Base-by-base conservation (phyloP, 2,888 invertebrate species). In the Lasioglossum lativentre region DNA sequence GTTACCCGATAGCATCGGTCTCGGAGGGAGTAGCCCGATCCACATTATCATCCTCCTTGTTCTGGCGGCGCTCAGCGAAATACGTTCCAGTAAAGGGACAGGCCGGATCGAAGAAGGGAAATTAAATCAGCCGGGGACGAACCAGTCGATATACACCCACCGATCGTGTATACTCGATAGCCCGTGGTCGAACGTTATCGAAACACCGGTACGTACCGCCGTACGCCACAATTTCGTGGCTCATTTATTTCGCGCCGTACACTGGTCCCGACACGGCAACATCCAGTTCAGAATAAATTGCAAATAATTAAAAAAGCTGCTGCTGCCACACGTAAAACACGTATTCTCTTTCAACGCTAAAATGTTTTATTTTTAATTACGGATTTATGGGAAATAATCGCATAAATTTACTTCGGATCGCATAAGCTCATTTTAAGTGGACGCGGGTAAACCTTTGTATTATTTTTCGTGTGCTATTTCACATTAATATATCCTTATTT, bases 1-100 rank as follows among this genome's bases (percentile, higher is more conserved):
- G 45, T 72, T 72, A 72, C 27, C 45, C 71, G 71, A 72, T 72
- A 72, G 42, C 71, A 27, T 72, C 71, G 27, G 45, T 27, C 71
- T 72, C 38, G 71, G 42, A 71, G 71, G 45, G 45, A 45, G 45
- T 45, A 45, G 30, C 66, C 34, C 19, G 66, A 66, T 30, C 45
- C 71, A 27, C 27, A 42, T 27, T 72, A 72, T 72, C 42, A 42
- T 45, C 42, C 40, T 71, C 42, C 71, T 71, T 42, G 71, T 45
- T 16, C 71, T n/a, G n/a, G n/a, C 16, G 40, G 71, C 19, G 42
- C 30, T 45, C n/a, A 3, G 19, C 19, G 45, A 45, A 72, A 72
- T 72, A 45, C 71, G 45, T 45, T 45, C 45, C 71, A 8, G 27
- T 45, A 27, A n/a, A 45, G 45, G 71, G 71, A 71, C 42, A 16